Conservation (phyloP, 2,113 vertebrate species). For the Campylomormyrus tamandua region DNA sequence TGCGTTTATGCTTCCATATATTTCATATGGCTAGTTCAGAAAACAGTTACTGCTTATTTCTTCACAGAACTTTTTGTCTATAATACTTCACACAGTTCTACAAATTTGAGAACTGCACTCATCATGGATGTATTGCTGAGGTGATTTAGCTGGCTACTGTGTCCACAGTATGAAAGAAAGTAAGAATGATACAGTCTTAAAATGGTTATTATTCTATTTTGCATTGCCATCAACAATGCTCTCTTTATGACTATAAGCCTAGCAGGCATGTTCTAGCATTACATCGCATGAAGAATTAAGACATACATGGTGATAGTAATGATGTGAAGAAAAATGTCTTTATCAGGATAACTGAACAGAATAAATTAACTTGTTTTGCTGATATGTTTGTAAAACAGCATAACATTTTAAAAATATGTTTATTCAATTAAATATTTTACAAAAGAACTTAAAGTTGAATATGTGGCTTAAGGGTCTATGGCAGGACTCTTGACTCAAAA, state of each 20-base stretch:
- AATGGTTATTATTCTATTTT: background rate
- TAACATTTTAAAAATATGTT: background rate
- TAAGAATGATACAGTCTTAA: background rate
- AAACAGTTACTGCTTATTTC: background rate
- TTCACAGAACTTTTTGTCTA: background rate
- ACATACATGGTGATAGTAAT: background rate
- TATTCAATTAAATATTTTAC: background rate
- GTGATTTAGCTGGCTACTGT: background rate
- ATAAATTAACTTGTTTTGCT: background rate
- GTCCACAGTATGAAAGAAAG: background rate
- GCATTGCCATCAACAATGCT: background rate
- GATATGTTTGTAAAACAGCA: background rate
- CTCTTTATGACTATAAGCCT: background rate
- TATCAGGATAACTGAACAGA: background rate
- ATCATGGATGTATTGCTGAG: background rate
- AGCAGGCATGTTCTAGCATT: background rate
- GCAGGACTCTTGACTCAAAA: background rate
- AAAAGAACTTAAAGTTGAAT: background rate
- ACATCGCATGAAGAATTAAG: background rate
- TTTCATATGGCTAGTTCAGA: background rate
- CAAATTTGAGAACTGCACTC: background rate
- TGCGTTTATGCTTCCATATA: background rate
- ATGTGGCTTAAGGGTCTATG: background rate
- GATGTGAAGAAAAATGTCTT: background rate
- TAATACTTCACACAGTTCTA: background rate